Evolutionary conservation across 2,797 vertebrate genomes (phyloP).

Genomic region (Tinamus major): DNA sequence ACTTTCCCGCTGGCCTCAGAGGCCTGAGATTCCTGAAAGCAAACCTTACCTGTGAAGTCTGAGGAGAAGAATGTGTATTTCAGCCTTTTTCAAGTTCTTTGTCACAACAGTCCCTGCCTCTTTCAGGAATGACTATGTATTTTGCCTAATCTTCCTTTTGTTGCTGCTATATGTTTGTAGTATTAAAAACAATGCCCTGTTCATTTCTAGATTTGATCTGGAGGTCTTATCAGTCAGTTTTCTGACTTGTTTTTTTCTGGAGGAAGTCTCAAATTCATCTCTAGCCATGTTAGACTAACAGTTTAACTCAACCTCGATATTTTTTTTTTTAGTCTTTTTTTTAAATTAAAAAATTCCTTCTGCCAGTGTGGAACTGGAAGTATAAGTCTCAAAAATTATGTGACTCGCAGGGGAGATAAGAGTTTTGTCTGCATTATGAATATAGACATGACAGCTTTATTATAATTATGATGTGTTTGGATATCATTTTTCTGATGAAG

Average conservation of each 20-base stretch:
- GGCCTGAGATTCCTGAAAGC: neutral
- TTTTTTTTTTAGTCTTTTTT: neutral
- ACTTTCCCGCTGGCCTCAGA: neutral
- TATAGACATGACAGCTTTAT: too few relatives aligned
- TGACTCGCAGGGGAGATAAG: neutral
- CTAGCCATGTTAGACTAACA: neutral
- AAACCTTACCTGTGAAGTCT: neutral
- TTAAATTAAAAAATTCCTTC: neutral
- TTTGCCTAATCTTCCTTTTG: neutral
- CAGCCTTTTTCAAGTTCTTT: neutral
- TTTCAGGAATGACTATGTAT: neutral
- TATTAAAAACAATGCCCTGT: neutral
- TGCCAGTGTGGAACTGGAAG: neutral
- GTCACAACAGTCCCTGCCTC: neutral
- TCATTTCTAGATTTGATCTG: neutral
- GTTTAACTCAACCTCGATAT: neutral
- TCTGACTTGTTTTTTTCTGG: neutral
- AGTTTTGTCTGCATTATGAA: neutral
- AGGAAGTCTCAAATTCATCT: neutral
- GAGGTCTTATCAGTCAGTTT: neutral
- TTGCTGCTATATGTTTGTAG: neutral
- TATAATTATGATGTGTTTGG: too few relatives aligned
- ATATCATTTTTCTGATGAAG: too few relatives aligned
- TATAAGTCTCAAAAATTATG: neutral
- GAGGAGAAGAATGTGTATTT: neutral